Conservation (phyloP, 2,797 vertebrate species). For the Darevskia nairensis region DNA sequence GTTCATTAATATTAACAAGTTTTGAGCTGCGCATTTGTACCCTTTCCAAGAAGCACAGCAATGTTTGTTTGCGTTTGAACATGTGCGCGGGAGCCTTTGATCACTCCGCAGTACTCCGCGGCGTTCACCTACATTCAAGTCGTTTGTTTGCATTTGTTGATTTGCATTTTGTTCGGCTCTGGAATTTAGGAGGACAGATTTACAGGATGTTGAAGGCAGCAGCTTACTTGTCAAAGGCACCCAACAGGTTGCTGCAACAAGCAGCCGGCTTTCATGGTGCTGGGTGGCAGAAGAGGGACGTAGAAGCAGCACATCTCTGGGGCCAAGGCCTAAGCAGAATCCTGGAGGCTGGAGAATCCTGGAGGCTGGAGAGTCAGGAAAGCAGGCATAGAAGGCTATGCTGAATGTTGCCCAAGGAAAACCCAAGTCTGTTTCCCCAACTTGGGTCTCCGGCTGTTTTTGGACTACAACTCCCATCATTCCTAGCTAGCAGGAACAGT, state of each 20-base stretch:
- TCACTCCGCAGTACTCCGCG: neutral
- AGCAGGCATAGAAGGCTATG: neutral
- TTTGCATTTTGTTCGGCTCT: neutral
- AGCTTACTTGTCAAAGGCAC: neutral
- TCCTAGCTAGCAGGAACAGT: too few relatives aligned
- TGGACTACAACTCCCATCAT: too few relatives aligned
- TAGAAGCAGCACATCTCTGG: too few relatives aligned
- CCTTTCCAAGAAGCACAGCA: neutral
- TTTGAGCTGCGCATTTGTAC: conserved; percentile 16
- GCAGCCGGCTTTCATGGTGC: neutral
- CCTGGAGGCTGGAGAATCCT: neutral
- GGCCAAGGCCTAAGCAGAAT: neutral
- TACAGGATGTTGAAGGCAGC: neutral
- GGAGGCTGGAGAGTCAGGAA: too few relatives aligned
- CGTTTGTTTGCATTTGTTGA: conserved; percentile 1
- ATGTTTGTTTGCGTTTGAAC: conserved; percentile 4
- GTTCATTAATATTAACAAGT: conserved; percentile 31
- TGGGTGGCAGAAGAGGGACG: neutral
- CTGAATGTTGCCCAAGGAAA: neutral
- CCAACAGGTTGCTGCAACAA: neutral
- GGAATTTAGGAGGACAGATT: neutral
- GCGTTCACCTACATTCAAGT: neutral
- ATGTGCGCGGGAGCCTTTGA: conserved; percentile 1
- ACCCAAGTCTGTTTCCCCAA: neutral
- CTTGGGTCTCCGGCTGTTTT: too few relatives aligned